Base-by-base conservation (phyloP, 1,140 invertebrate genomes). In the Sycophaga agraensis region DNA sequence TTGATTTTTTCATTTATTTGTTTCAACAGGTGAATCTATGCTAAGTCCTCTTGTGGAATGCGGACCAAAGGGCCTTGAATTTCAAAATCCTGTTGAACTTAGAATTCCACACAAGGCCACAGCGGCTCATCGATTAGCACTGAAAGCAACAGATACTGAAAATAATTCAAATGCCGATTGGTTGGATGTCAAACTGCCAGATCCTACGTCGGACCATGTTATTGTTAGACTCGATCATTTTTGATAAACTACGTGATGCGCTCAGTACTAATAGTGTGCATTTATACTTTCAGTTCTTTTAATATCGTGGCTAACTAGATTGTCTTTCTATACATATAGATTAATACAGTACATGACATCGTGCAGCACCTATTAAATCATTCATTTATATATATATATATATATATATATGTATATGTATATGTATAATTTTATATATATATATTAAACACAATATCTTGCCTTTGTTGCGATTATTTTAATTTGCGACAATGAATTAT, bases 41-140 rank as follows among this genome's bases (percentile, higher is more conserved):
- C 83, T 96, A 50, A 94, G 92, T 71, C 95, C 95, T 42, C 83
- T 97, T 66, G 93, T 97, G 67, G 94, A 97, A 89, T 97, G 94
- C 83, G 95, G 95, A 50, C 95, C 95, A 11, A 91, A 93, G 82
- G 94, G 94, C 55, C 85, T 95, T 55, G 87, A 90, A 75, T 97
- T 97, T 80, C 77, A 88, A 26, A 86, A 87, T 68, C 92, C 94
- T 17, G 92, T 97, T 64, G 93, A 95, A 72, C 83, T 97, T 24
- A 84, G 88, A 40, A 87, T 91, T 73, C 89, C 89, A 63, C 89
- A 91, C 73, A 88, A 88, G 71, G 87, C 87, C 11, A 85, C 89
- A 19, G 84, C 88, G 22, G 88, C 87, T 16, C 80, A 89, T 65
- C 84, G 87, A 42, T 82, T 90, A 31, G 87, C 87, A 5, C 82